These are phyloP conservation scores for Mirounga angustirostris DNA, from an alignment of 2,113 vertebrate species.

Conservation along the genomic window DNA sequence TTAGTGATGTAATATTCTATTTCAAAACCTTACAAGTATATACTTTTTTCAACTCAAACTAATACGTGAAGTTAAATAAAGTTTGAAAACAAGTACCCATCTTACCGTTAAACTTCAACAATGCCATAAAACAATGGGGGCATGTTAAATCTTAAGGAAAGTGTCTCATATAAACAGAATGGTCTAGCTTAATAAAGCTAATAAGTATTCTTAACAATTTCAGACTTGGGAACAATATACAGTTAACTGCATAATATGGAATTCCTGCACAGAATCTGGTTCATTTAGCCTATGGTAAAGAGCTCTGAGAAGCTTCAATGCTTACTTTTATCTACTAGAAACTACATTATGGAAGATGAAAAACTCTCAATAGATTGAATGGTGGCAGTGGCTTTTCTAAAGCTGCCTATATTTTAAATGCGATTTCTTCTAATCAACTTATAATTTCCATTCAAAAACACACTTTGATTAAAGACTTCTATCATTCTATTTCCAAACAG, in stretches of 20 bases:
- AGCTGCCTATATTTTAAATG: conserved; percentile 6
- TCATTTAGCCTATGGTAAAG: not conserved
- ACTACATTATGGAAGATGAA: not conserved
- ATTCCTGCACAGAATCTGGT: not conserved
- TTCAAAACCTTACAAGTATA: conserved; percentile 18
- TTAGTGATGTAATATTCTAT: not conserved
- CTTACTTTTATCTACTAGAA: not conserved
- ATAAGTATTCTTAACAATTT: not conserved
- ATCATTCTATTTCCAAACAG: conserved; percentile 35
- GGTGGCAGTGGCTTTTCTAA: conserved; percentile 40
- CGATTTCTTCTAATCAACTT: conserved; percentile 50
- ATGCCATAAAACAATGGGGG: not conserved
- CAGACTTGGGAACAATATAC: conserved; percentile 18
- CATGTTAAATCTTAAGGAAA: not conserved
- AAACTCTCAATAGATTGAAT: not conserved
- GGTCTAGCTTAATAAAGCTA: not conserved
- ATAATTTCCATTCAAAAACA: conserved; percentile 24
- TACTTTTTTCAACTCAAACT: conserved; percentile 25
- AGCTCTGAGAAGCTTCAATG: not conserved
- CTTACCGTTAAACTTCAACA: conserved; percentile 54
- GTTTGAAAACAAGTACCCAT: not conserved
- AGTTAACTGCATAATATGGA: conserved; percentile 18
- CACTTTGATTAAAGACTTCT: not conserved
- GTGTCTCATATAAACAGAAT: not conserved
- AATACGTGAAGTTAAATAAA: not conserved